Conservation (phyloP, 92 coral and sea anemone species). For the Phymanthus crucifer region DNA sequence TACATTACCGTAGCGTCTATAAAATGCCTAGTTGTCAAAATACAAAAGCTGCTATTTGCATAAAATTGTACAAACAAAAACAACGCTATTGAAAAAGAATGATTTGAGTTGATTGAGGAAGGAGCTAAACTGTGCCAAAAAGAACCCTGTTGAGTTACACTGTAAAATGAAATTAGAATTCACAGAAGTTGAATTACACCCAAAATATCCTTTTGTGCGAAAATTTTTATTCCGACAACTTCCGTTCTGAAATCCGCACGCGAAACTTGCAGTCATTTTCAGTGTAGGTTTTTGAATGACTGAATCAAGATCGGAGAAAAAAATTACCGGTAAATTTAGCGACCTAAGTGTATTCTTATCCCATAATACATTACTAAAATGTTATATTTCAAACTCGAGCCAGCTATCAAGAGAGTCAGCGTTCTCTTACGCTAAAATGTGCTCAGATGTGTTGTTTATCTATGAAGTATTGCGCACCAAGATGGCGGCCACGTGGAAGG, state of each 20-base stretch:
- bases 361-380: background rate
- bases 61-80: background rate
- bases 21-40: background rate
- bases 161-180: background rate
- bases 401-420: constrained; percentile 2
- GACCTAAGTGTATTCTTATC: no score
- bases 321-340: no score
- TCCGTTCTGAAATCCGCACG: background rate
- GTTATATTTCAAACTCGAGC: background rate
- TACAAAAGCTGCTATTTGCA: background rate
- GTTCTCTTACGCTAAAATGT: background rate
- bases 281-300: no score
- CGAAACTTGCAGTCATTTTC: background rate
- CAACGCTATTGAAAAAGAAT: background rate
- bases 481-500: constrained; percentile 94
- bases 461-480: constrained; percentile 46
- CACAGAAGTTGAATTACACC: background rate
- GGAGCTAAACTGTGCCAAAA: background rate
- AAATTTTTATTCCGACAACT: background rate
- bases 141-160: background rate
- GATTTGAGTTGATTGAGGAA: background rate
- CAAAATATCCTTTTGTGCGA: background rate
- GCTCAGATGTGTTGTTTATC: constrained; percentile 17
- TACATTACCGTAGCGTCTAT: background rate
- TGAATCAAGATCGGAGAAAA: no score